Conservation (phyloP, 1,140 invertebrate species). For the Lasioglossum albipes region DNA sequence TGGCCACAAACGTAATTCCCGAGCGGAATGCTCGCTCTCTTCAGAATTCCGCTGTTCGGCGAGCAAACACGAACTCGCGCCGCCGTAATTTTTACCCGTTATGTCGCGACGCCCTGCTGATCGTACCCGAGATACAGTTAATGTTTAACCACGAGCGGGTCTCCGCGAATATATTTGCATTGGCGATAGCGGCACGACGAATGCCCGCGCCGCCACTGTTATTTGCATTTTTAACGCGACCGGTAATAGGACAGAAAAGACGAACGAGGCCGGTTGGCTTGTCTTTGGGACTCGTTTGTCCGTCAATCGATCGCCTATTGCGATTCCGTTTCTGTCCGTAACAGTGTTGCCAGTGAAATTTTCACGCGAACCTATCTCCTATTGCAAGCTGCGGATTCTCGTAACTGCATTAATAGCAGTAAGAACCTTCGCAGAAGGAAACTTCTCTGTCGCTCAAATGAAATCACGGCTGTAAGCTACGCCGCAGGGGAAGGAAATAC, state of each 20-base stretch:
- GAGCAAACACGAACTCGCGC: neutral
- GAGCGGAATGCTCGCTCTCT: neutral
- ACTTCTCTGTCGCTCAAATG: too few species aligned
- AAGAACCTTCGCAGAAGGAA: too few species aligned
- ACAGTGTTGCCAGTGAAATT: too few species aligned
- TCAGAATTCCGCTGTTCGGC: neutral
- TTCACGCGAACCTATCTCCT: too few species aligned
- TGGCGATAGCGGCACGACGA: constrained; percentile 24
- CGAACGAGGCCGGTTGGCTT: neutral
- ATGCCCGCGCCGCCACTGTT: constrained; percentile 5
- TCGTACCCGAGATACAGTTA: constrained; percentile 19
- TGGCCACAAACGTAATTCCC: neutral
- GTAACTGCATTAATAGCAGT: too few species aligned
- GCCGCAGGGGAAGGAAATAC: too few species aligned
- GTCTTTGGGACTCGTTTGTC: neutral
- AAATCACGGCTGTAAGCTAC: too few species aligned
- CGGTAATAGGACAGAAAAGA: neutral
- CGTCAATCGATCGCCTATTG: neutral
- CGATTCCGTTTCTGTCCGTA: too few species aligned
- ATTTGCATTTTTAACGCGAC: constrained; percentile 36
- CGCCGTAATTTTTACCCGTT: constrained; percentile 15
- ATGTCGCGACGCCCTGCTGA: neutral
- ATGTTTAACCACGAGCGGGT: constrained; percentile 13
- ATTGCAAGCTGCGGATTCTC: too few species aligned
- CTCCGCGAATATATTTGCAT: constrained; percentile 17